A percentile compares a stretch with the other conserved stretches of the same genome.
phyloP scores from a whole-genome alignment of 2,113 vertebrate species.

The Sylvietta virens region DNA sequence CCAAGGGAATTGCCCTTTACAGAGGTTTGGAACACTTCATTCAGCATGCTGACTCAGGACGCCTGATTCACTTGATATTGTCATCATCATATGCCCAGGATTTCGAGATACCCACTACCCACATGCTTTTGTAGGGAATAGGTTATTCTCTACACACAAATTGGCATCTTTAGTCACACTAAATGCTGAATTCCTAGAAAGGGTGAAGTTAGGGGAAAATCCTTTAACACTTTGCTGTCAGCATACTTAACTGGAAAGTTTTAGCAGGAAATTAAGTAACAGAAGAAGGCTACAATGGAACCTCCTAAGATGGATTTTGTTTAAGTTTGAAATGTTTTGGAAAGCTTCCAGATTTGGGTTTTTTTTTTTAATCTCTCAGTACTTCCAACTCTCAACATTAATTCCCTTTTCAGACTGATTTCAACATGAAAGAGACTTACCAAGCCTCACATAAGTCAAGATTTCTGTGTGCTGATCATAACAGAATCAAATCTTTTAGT shows the following conservation, averaged over 20 bases:
- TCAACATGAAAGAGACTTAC: not conserved
- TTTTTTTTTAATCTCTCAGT: not conserved
- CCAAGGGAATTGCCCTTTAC: constrained; percentile 46
- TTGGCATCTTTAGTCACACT: not conserved
- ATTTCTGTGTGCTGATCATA: not conserved
- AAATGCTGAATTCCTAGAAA: not conserved
- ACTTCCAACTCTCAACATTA: not conserved
- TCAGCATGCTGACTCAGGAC: constrained; percentile 30
- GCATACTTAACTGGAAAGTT: not conserved
- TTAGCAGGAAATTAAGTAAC: not conserved
- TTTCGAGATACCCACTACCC: not conserved
- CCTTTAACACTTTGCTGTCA: not conserved
- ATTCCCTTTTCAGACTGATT: constrained; percentile 14
- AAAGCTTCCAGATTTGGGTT: not conserved
- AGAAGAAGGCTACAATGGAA: not conserved
- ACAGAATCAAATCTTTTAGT: not conserved
- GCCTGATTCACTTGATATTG: constrained; percentile 28
- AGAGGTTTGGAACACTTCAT: constrained; percentile 33
- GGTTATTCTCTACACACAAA: not conserved
- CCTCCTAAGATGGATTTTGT: not conserved
- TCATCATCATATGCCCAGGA: not conserved
- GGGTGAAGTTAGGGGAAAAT: not conserved
- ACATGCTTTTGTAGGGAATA: constrained; percentile 12
- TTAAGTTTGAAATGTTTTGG: constrained; percentile 17
- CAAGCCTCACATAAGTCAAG: not conserved